Base-by-base conservation (phyloP, 2,113 vertebrate species). In the Struthidea cinerea region DNA sequence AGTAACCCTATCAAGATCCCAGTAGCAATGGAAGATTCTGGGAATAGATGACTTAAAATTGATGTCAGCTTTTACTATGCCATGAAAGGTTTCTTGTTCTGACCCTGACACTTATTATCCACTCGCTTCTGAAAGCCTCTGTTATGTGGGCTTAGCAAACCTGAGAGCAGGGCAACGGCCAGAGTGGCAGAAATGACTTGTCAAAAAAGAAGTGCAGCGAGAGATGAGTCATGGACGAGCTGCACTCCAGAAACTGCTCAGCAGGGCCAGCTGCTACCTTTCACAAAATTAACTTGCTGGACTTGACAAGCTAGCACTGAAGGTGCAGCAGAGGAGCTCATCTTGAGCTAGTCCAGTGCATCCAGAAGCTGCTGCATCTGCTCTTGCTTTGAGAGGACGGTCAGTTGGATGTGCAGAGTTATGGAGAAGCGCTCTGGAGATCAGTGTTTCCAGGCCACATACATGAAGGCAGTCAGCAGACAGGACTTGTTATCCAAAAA, bases 201-300 rank as follows among this genome's bases (percentile, higher is more conserved):
- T 63, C 82, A 59, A 26, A 71, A 87, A 68, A 93, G 90, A 92
- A 85, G 75, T 32, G 71, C 59, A 85, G 91, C 0, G 73, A 96
- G 87, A 85, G 39, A 78, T 98, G 97, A 98, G 87, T 98, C 97
- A 98, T 6, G 52, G 57, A 19, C 22, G 42, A 94, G 78, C 50
- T 42, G 77, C 3, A 22, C 65, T 97, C 93, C 95, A 96, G 97
- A 97, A 98, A 98, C 97, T 97, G 93, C 96, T 97, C 96, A 98
- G 70, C 90, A 85, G 28, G 77, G 82, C 93, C 96, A 94, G 95
- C 96, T 95, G 94, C 41, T 91, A 74, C 70, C 61, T 89, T 63
- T 77, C 77, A 73, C 50, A 87, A 84, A 89, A 83, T 3, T 49
- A 87, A 37, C 68, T 46, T 65, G 46, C 57, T 65, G 67, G 92